These are phyloP conservation scores for Sarcophaga rosellei DNA, from an alignment of 2,888 invertebrate genomes.

Conservation along the genomic window DNA sequence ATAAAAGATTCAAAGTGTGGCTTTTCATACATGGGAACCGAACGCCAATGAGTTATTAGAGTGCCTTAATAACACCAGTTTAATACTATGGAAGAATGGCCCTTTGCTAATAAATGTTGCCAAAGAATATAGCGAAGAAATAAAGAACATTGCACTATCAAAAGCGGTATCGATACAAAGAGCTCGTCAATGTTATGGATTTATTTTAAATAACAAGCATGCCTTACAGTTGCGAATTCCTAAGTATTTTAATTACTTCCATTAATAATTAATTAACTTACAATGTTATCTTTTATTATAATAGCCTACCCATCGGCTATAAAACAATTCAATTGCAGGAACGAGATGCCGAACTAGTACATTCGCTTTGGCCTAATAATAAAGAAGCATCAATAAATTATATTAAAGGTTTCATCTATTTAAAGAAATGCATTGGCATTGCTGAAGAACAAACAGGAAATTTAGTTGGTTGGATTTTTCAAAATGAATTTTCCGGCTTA, in stretches of 20 bases:
- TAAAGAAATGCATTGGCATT: conserved; percentile 74
- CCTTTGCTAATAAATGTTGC: conserved; percentile 76
- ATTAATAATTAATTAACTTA: not conserved
- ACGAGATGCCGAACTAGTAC: conserved; percentile 73
- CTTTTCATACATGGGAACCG: conserved; percentile 76
- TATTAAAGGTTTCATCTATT: conserved; percentile 73
- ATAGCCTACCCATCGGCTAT: conserved; percentile 73
- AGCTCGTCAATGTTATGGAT: conserved; percentile 73
- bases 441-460: conserved; percentile 71
- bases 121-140: conserved; percentile 63
- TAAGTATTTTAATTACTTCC: conserved; percentile 41
- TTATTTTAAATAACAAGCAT: conserved; percentile 69
- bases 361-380: conserved; percentile 75
- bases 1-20: conserved; percentile 74
- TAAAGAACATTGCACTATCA: conserved; percentile 71
- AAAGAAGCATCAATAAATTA: conserved; percentile 75
- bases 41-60: conserved; percentile 72
- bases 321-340: conserved; percentile 68
- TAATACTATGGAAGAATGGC: conserved; percentile 74
- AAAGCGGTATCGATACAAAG: conserved; percentile 70
- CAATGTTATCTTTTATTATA: not conserved
- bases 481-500: conserved; percentile 78
- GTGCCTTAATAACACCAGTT: conserved; percentile 74
- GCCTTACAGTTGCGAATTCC: conserved; percentile 69
- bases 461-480: conserved; percentile 77